Conservation (phyloP, 1,140 invertebrate species). For the Scaptodrosophila lebanonensis region DNA sequence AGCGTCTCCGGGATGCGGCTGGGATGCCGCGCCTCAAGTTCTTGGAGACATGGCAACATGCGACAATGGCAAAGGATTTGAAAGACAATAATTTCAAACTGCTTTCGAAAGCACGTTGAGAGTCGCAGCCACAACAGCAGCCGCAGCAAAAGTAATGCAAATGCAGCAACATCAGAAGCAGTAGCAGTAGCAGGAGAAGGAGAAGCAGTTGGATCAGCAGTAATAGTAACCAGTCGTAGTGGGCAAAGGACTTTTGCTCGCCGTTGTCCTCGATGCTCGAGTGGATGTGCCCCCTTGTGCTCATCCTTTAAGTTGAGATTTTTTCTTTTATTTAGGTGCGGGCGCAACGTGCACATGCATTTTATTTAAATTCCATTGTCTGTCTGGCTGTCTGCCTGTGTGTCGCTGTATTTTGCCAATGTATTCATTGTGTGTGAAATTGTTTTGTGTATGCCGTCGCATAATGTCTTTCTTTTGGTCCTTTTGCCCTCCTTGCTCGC, state of each 20-base stretch:
- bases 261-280: constrained; percentile 38
- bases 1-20: background rate
- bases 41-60: too few species aligned
- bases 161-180: background rate
- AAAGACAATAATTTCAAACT: constrained; percentile 64
- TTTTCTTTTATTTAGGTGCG: constrained; percentile 29
- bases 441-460: constrained; percentile 67
- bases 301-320: constrained; percentile 10
- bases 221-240: too few species aligned
- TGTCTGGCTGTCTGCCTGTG: constrained; percentile 23
- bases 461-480: constrained; percentile 67
- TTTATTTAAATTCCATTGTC: constrained; percentile 65
- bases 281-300: constrained; percentile 14
- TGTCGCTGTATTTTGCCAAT: constrained; percentile 56
- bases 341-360: constrained; percentile 65
- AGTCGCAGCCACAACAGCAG: constrained; percentile 4
- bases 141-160: constrained; percentile 40
- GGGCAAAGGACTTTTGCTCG: too few species aligned
- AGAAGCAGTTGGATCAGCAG: too few species aligned
- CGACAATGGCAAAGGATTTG: constrained; percentile 39
- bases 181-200: constrained; percentile 58
- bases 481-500: constrained; percentile 29
- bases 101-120: constrained; percentile 32
- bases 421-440: constrained; percentile 74
- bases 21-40: too few species aligned